phyloP scores from a whole-genome alignment of 2,888 invertebrate genomes.

The Zygogramma bicolorata region DNA sequence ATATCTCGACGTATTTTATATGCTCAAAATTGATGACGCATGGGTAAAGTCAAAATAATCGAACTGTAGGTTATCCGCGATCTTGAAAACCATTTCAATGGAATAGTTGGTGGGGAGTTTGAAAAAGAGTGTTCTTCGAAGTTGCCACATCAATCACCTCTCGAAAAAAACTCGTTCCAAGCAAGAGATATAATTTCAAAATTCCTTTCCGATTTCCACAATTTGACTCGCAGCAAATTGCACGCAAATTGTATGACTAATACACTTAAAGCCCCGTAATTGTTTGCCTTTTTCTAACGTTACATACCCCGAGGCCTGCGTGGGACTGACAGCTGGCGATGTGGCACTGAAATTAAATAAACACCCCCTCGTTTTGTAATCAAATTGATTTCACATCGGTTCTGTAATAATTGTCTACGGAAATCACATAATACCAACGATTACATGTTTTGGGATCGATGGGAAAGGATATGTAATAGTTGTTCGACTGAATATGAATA shows the following conservation, averaged over 20 bases:
- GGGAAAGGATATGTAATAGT: conserved; percentile 18
- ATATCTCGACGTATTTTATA: too few relatives aligned
- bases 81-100: too few relatives aligned
- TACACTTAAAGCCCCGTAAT: conserved; percentile 23
- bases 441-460: conserved; percentile 33
- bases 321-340: conserved; percentile 39
- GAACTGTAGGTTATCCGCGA: too few relatives aligned
- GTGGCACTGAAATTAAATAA: conserved; percentile 43
- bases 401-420: conserved; percentile 43
- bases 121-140: too few relatives aligned
- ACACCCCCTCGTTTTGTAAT: conserved; percentile 41
- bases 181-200: not conserved
- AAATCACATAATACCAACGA: conserved; percentile 40
- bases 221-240: conserved; percentile 4
- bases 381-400: conserved; percentile 42
- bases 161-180: not conserved
- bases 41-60: too few relatives aligned
- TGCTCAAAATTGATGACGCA: too few relatives aligned
- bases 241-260: conserved; percentile 27
- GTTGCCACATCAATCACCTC: not conserved
- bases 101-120: too few relatives aligned
- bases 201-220: not conserved
- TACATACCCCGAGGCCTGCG: conserved; percentile 18
- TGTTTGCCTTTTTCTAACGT: conserved; percentile 28
- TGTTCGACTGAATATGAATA: conserved; percentile 22